Evolutionary conservation across 2,797 vertebrate genomes (phyloP), one percentile per base, ranked within the genome.

Genomic region (Myotis findleyi): DNA sequence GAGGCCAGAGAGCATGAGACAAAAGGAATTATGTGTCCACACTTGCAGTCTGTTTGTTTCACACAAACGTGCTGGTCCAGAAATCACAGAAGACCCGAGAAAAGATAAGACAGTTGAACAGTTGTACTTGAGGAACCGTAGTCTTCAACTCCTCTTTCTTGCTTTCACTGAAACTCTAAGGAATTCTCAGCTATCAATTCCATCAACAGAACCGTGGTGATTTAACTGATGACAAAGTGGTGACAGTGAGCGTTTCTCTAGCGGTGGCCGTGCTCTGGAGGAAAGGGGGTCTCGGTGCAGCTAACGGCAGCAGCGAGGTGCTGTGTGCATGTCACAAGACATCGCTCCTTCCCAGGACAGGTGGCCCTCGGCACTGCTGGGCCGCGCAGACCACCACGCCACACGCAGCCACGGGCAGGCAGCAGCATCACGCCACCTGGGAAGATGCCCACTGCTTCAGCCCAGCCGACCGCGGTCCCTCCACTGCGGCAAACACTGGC

Each of bases 371-470:
- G 79, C 16, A 18, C 8, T 8, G 33, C 62, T 30, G 51, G 47
- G 44, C 25, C 14, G n/a, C 6, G 18, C 69, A 79, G 71, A 6
- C 49, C 86, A 55, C 69, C 62, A 53, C 0, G 0, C 13, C 2
- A 30, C 30, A 1, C 0, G 3, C 27, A 59, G 14, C 51, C 13
- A 1, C 0, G 1, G 1, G 49, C 14, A 7, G 69, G 49, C 23
- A 33, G 17, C 27, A n/a, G 0, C 8, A 20, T n/a, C 23, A 27
- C 12, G 12, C 36, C 30, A 1, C n/a, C 41, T 0, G 4, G 41
- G 83, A n/a, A 30, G 41, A 8, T 6, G 30, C 36, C 75, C 2
- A 12, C 0, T 6, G 12, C 16, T 14, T 1, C 20, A 4, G 30
- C 64, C 57, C 17, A 25, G 64, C 64, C 0, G 0, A 13, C 21